Conservation (phyloP, 2,113 vertebrate species). For the Platycercus adscitus region DNA sequence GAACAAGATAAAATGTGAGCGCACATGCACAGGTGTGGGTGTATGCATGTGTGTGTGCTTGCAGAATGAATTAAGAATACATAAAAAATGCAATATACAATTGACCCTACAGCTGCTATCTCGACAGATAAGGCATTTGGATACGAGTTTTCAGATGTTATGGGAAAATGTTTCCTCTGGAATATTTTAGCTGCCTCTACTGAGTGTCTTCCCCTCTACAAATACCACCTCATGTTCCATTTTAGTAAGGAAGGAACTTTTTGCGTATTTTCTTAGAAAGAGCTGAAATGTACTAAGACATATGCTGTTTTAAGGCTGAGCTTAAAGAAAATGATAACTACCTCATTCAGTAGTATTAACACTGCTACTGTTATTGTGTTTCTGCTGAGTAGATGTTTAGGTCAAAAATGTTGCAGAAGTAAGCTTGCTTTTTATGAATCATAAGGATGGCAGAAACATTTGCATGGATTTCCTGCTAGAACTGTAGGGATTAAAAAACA, state of each 20-base stretch:
- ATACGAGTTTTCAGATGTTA: background rate
- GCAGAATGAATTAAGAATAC: background rate
- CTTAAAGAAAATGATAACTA: background rate
- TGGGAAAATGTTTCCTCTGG: background rate
- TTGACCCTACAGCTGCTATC: background rate
- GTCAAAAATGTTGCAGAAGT: fast-evolving
- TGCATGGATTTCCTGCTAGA: background rate
- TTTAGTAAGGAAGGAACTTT: background rate
- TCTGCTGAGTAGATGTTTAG: background rate
- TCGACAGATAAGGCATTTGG: background rate
- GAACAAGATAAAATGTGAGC: background rate
- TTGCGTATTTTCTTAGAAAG: background rate
- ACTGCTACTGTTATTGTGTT: background rate
- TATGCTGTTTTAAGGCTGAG: background rate
- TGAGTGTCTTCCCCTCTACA: background rate
- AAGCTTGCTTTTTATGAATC: background rate
- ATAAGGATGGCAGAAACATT: background rate
- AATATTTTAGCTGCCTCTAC: background rate
- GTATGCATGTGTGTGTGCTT: background rate
- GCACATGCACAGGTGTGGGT: background rate
- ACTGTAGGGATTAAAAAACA: background rate
- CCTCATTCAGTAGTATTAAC: background rate
- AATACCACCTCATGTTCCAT: background rate
- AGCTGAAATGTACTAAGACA: background rate
- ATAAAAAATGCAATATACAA: background rate